A percentile compares a stretch with the other conserved stretches of the same genome.
phyloP scores from a whole-genome alignment of 2,888 invertebrate species.

The Noctua pronuba region DNA sequence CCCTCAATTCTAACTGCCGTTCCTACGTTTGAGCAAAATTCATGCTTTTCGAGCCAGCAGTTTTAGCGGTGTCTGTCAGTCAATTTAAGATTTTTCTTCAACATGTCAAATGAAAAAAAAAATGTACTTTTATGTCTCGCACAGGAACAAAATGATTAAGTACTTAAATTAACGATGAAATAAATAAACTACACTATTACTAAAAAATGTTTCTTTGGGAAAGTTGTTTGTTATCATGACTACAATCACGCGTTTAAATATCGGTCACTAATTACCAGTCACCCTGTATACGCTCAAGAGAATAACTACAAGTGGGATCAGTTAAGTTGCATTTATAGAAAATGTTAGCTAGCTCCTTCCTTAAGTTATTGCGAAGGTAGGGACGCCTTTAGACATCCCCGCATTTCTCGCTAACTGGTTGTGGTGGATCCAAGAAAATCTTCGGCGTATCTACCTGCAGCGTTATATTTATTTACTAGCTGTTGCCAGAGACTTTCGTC shows the following conservation, averaged over 20 bases:
- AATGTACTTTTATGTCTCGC: too few species aligned
- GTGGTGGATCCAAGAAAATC: not conserved
- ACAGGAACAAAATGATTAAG: too few species aligned
- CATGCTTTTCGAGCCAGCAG: not conserved
- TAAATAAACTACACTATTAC: too few species aligned
- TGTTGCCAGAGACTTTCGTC: too few species aligned
- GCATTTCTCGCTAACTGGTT: slow-evolving; percentile 14
- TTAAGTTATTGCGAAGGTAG: slow-evolving; percentile 68
- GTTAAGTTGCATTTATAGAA: slow-evolving; percentile 56
- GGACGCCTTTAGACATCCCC: slow-evolving; percentile 34
- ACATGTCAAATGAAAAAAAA: too few species aligned
- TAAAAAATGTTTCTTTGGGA: too few species aligned
- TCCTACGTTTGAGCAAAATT: not conserved
- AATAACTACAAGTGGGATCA: slow-evolving; percentile 8
- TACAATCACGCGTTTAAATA: too few species aligned
- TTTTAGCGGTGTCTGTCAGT: not conserved
- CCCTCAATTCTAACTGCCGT: not conserved
- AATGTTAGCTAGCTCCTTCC: slow-evolving; percentile 60
- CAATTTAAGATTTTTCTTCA: too few species aligned
- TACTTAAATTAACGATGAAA: too few species aligned
- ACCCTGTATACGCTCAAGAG: not conserved
- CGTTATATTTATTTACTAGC: not conserved
- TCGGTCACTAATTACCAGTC: too few species aligned
- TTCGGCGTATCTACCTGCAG: not conserved
- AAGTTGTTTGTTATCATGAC: too few species aligned